phyloP scores from a whole-genome alignment of 2,888 invertebrate species.

The Acrobasis consociella region DNA sequence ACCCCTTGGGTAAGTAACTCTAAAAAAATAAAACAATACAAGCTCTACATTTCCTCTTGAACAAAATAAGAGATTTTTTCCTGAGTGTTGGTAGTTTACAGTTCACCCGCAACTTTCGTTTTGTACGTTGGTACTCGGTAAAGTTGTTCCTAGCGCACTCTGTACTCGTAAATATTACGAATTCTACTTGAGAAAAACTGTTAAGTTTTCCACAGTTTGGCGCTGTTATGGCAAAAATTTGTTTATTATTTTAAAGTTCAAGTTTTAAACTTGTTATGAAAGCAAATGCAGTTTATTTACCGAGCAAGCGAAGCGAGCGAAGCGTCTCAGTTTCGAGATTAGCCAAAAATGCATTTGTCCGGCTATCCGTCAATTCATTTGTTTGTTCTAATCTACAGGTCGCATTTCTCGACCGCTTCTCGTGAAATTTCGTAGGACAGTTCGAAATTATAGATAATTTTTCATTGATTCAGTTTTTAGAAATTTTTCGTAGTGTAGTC shows the following conservation, averaged over 20 bases:
- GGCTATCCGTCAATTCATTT: too few species aligned
- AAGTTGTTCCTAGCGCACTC: conserved; percentile 3
- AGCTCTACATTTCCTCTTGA: neutral
- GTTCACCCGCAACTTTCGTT: conserved; percentile 23
- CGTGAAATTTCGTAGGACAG: too few species aligned
- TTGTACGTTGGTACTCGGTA: conserved; percentile 11
- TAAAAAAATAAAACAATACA: neutral
- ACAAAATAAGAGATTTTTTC: conserved; percentile 13
- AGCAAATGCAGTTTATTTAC: too few species aligned
- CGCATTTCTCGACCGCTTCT: too few species aligned
- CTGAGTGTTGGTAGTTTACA: conserved; percentile 18
- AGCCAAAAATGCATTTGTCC: too few species aligned
- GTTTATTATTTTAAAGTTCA: conserved; percentile 25
- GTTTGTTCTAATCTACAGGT: too few species aligned
- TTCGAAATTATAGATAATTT: too few species aligned
- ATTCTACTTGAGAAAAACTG: conserved; percentile 16
- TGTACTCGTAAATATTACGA: conserved; percentile 13
- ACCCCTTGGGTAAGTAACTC: too few species aligned
- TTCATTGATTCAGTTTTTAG: too few species aligned
- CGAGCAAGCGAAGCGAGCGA: too few species aligned
- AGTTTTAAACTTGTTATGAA: neutral
- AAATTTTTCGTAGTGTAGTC: too few species aligned
- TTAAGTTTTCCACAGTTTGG: conserved; percentile 7
- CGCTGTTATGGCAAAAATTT: conserved; percentile 17
- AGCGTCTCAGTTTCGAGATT: too few species aligned